Conservation (phyloP, 2,113 vertebrate species). For the Trichechus manatus region DNA sequence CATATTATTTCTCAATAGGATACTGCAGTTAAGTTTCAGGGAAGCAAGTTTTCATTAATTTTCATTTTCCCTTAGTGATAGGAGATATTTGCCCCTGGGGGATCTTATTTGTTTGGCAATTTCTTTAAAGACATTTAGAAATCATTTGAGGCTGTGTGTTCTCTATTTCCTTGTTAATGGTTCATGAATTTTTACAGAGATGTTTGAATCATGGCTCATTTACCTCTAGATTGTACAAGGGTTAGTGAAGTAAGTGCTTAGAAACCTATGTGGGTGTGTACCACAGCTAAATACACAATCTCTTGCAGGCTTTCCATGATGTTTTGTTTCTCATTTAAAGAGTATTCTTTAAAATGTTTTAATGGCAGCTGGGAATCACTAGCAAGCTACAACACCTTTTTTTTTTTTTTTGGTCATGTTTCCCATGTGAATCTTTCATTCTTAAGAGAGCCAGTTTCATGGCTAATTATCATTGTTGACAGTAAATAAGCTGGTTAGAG, state of each 20-base stretch:
- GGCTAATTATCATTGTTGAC: conserved; percentile 42
- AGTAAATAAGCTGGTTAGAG: conserved; percentile 40
- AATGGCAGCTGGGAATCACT: background rate
- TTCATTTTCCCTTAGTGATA: conserved; percentile 15
- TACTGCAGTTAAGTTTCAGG: background rate
- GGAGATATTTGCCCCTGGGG: conserved; percentile 36
- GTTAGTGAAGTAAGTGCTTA: conserved; percentile 70
- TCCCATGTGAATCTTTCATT: conserved; percentile 10
- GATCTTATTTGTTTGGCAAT: conserved; percentile 21
- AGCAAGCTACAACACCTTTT: background rate
- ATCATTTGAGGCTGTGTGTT: conserved; percentile 68
- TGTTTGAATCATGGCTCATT: conserved; percentile 73
- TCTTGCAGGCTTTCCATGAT: background rate
- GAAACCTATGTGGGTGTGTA: conserved; percentile 61
- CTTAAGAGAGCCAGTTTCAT: conserved; percentile 52
- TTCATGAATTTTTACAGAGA: conserved; percentile 84
- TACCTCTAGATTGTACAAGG: conserved; percentile 64
- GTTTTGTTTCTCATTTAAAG: background rate
- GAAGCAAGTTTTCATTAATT: conserved; percentile 54
- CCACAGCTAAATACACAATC: conserved; percentile 38
- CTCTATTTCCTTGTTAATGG: conserved; percentile 73
- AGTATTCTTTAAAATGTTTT: conserved; percentile 29
- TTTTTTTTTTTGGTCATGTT: background rate
- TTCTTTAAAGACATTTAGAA: conserved; percentile 65
- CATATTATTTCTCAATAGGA: conserved; percentile 30